Evolutionary conservation across 1,140 invertebrate genomes (phyloP).

Genomic region (Aphelinus atriplicis): DNA sequence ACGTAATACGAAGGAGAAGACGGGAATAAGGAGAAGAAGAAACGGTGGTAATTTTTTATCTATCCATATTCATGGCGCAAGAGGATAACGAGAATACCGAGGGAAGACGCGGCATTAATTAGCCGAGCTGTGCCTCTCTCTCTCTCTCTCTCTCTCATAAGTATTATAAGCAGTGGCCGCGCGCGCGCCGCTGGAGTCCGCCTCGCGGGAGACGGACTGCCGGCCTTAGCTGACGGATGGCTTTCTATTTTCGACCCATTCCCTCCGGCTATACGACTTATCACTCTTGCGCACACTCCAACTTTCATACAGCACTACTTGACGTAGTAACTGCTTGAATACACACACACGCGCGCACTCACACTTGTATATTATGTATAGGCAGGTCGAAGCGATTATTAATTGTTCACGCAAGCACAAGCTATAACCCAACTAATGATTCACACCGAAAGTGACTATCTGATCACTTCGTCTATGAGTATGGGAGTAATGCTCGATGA

Average conservation of each 20-base stretch:
- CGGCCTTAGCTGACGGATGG: constrained; percentile 14
- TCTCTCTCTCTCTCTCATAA: background rate
- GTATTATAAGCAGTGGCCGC: background rate
- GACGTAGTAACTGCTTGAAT: background rate
- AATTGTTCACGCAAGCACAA: constrained; percentile 39
- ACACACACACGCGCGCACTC: no score
- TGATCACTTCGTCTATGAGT: no score
- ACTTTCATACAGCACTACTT: no score
- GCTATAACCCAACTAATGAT: constrained; percentile 5
- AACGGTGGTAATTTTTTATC: no score
- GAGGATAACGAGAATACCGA: constrained; percentile 1
- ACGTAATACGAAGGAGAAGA: no score
- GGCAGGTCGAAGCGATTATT: constrained; percentile 26
- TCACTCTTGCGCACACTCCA: no score
- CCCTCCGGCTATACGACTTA: no score
- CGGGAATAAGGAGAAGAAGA: no score
- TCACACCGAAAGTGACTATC: no score
- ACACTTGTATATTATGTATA: no score
- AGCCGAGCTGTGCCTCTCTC: background rate
- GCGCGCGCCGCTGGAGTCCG: background rate
- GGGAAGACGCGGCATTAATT: background rate
- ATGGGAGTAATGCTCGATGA: no score
- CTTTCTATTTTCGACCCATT: background rate
- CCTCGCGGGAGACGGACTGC: background rate
- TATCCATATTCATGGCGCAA: background rate